These are phyloP conservation scores for Otocyon megalotis DNA, from an alignment of 2,113 vertebrate species.

Conservation along the genomic window DNA sequence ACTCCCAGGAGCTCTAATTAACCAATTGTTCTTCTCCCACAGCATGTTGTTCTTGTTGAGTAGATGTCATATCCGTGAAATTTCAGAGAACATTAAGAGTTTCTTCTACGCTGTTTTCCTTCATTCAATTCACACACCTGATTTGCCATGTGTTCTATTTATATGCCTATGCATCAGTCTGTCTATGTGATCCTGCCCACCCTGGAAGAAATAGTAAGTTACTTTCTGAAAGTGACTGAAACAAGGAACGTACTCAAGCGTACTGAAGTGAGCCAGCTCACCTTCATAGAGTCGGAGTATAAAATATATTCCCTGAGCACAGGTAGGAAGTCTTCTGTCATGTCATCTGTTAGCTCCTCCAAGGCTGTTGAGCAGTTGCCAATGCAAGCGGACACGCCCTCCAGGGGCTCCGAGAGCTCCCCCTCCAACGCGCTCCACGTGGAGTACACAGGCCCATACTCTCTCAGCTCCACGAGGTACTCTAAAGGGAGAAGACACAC, in stretches of 20 bases:
- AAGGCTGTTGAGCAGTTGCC: constrained; percentile 92
- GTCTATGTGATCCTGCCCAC: not conserved
- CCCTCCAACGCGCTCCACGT: constrained; percentile 93
- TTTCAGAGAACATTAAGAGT: not conserved
- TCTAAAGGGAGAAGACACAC: constrained; percentile 85
- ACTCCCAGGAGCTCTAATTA: not conserved
- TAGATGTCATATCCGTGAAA: not conserved
- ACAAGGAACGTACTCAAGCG: not conserved
- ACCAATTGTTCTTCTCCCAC: not conserved
- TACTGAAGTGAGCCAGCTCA: constrained; percentile 77
- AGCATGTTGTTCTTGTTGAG: constrained; percentile 10
- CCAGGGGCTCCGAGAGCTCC: constrained; percentile 93
- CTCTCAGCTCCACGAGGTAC: constrained; percentile 95
- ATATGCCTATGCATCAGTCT: not conserved
- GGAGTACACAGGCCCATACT: constrained; percentile 95
- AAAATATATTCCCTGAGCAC: constrained; percentile 96
- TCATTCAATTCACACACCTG: not conserved
- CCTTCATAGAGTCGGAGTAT: constrained; percentile 98
- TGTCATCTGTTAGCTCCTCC: constrained; percentile 95
- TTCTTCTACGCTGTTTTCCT: not conserved
- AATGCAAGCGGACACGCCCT: constrained; percentile 93
- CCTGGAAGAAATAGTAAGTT: not conserved
- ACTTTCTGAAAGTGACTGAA: not conserved
- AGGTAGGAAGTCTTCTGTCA: constrained; percentile 96
- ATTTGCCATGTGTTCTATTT: not conserved